These are phyloP conservation scores for Diloba caeruleocephala DNA, from an alignment of 2,888 invertebrate genomes.

Conservation along the genomic window DNA sequence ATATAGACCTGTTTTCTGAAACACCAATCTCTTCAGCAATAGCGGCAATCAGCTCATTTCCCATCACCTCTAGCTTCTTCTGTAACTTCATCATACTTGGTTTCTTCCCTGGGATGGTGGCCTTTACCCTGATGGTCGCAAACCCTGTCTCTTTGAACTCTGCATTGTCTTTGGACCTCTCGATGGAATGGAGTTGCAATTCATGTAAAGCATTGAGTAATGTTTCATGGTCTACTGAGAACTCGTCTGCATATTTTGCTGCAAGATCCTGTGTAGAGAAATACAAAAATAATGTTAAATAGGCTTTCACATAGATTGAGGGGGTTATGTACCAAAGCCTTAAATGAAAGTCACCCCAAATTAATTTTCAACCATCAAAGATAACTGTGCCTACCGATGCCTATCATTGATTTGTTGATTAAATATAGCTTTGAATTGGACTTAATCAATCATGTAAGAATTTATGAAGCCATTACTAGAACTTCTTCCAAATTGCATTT, in stretches of 20 bases:
- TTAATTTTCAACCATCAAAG: too few species aligned
- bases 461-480: too few species aligned
- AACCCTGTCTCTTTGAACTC: constrained; percentile 92
- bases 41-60: constrained; percentile 86
- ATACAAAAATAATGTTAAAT: not conserved
- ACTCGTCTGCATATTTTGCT: constrained; percentile 85
- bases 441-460: too few species aligned
- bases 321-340: too few species aligned
- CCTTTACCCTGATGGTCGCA: constrained; percentile 92
- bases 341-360: too few species aligned
- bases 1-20: constrained; percentile 73
- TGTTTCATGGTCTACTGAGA: constrained; percentile 85
- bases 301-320: too few species aligned
- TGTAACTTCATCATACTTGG: constrained; percentile 87
- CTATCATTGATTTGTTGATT: too few species aligned
- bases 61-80: constrained; percentile 85
- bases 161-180: constrained; percentile 92
- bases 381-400: too few species aligned
- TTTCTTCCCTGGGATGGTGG: constrained; percentile 87
- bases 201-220: constrained; percentile 89
- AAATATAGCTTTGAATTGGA: too few species aligned
- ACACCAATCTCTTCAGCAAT: constrained; percentile 86
- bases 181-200: constrained; percentile 91
- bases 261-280: constrained; percentile 89
- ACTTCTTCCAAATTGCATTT: too few species aligned